Conservation (phyloP, 2,888 invertebrate genomes). For the Thereva nobilitata region DNA sequence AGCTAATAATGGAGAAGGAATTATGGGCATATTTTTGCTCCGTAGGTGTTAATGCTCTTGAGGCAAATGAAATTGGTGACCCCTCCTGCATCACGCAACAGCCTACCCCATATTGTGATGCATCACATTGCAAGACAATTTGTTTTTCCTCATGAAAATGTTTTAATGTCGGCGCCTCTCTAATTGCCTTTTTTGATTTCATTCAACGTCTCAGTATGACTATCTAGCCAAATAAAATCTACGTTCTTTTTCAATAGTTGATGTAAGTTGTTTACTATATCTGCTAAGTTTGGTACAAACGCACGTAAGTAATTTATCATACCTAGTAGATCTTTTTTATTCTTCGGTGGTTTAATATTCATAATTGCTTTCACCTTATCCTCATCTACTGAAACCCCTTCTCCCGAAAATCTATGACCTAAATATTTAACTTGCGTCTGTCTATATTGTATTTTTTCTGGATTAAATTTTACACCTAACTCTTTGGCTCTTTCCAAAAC, state of each 20-base stretch:
- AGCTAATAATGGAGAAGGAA: too few species aligned
- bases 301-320: constrained; percentile 29
- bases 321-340: constrained; percentile 32
- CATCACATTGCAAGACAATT: too few species aligned
- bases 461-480: constrained; percentile 30
- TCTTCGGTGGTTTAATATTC: constrained; percentile 8
- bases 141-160: too few species aligned
- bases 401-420: constrained; percentile 15
- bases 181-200: too few species aligned
- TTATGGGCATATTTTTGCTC: too few species aligned
- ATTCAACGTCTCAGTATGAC: too few species aligned
- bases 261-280: constrained; percentile 8
- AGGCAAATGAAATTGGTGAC: too few species aligned
- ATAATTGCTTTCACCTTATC: constrained; percentile 6
- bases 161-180: not conserved
- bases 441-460: constrained; percentile 16
- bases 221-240: too few species aligned
- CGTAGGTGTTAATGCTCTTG: too few species aligned
- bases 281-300: constrained; percentile 22
- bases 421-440: constrained; percentile 11
- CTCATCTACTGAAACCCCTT: constrained; percentile 18
- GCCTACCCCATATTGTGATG: too few species aligned
- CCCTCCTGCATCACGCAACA: too few species aligned
- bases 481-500: too few species aligned
- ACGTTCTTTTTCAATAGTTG: constrained; percentile 18